phyloP scores from a whole-genome alignment of 2,113 vertebrate species.

The Pundamilia nyererei region DNA sequence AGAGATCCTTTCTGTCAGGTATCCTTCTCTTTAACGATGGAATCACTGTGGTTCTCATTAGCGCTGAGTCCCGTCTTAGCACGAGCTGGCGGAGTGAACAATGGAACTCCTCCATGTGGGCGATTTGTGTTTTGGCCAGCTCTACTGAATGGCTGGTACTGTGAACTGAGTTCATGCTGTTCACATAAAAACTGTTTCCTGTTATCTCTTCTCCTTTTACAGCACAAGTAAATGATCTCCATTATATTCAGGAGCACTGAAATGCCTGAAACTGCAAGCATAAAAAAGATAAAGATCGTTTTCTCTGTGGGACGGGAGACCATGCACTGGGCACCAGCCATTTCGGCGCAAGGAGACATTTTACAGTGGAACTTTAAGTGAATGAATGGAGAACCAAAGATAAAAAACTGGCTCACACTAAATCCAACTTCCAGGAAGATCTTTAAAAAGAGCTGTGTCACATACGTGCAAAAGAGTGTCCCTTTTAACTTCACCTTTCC shows the following conservation, averaged over 20 bases:
- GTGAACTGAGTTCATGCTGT: neutral
- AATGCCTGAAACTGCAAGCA: conserved; percentile 81
- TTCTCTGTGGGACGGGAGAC: conserved; percentile 83
- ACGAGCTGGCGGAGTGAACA: neutral
- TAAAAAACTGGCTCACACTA: conserved; percentile 77
- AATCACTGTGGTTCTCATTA: neutral
- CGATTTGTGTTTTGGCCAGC: neutral
- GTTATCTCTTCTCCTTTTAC: conserved; percentile 56
- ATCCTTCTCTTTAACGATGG: neutral
- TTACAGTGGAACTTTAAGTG: conserved; percentile 73
- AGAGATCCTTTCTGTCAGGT: neutral
- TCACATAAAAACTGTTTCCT: neutral
- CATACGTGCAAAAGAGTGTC: conserved; percentile 81
- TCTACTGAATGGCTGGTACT: neutral
- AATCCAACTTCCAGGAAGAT: conserved; percentile 86
- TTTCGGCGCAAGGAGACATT: conserved; percentile 46
- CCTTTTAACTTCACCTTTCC: conserved; percentile 83
- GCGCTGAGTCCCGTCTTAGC: neutral
- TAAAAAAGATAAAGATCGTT: conserved; percentile 77
- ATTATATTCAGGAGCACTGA: conserved; percentile 84
- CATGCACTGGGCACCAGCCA: conserved; percentile 76
- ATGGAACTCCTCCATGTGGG: neutral
- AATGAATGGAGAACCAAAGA: conserved; percentile 72
- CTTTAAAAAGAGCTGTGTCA: conserved; percentile 85
- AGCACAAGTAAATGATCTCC: conserved; percentile 82